These are phyloP conservation scores for Pholis gunnellus DNA, from an alignment of 2,113 vertebrate genomes.

Conservation along the genomic window DNA sequence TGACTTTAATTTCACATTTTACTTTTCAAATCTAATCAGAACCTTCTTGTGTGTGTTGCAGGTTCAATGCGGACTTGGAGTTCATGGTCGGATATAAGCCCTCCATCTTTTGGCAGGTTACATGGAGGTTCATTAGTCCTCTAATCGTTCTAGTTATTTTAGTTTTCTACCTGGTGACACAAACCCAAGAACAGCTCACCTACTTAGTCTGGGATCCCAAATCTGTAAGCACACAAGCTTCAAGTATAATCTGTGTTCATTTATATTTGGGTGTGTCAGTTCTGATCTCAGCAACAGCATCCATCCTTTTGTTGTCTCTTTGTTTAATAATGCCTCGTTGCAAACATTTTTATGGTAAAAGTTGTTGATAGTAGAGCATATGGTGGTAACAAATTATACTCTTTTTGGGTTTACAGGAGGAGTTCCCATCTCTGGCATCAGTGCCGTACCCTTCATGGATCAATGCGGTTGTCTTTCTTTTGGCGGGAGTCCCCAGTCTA, in stretches of 20 bases:
- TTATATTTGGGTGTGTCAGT: not conserved
- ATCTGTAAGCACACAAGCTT: conserved; percentile 85
- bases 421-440: conserved; percentile 85
- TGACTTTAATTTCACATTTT: not conserved
- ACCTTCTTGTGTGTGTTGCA: conserved; percentile 59
- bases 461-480: conserved; percentile 85
- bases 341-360: not conserved
- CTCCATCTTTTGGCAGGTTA: conserved; percentile 92
- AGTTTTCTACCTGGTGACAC: conserved; percentile 90
- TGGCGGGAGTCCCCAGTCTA: conserved; percentile 89
- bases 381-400: not conserved
- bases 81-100: conserved; percentile 81
- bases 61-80: conserved; percentile 91
- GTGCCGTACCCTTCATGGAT: conserved; percentile 87
- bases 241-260: conserved; percentile 71
- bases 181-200: conserved; percentile 82
- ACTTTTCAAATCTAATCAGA: not conserved
- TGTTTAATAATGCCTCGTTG: not conserved
- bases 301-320: not conserved
- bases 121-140: conserved; percentile 91
- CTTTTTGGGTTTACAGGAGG: conserved; percentile 75
- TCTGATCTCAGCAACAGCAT: not conserved
- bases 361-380: not conserved
- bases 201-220: conserved; percentile 89
- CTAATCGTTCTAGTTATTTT: conserved; percentile 92